These are phyloP conservation scores for Conops quadrifasciatus DNA, from an alignment of 2,888 invertebrate species.

Conservation along the genomic window DNA sequence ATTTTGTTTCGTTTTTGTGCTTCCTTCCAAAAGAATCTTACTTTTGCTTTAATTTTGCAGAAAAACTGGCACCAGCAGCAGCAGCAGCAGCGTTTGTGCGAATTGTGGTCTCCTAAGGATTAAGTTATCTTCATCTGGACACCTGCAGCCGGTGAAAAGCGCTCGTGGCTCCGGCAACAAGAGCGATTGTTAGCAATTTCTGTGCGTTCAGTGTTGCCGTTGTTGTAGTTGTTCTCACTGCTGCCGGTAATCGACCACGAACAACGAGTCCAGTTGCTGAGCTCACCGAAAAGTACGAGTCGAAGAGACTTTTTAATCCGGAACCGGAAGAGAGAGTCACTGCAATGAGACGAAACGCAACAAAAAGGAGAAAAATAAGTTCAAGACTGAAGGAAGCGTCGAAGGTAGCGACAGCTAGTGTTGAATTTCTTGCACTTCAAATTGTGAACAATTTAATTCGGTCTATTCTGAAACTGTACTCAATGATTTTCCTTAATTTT, in stretches of 20 bases:
- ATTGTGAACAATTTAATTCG: constrained; percentile 10
- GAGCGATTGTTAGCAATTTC: constrained; percentile 38
- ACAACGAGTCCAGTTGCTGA: constrained; percentile 36
- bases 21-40: constrained; percentile 16
- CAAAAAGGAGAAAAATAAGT: not conserved
- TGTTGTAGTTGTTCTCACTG: constrained; percentile 2
- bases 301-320: constrained; percentile 58
- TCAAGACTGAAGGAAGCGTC: not conserved
- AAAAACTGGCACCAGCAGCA: not conserved
- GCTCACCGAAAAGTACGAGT: constrained; percentile 57
- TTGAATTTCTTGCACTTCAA: not conserved
- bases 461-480: constrained; percentile 5
- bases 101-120: constrained; percentile 32
- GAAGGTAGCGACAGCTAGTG: not conserved
- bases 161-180: constrained; percentile 44
- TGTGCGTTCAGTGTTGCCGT: constrained; percentile 28
- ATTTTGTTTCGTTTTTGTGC: constrained; percentile 17
- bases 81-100: constrained; percentile 9
- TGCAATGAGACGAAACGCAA: constrained; percentile 46
- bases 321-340: constrained; percentile 61
- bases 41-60: not conserved
- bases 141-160: constrained; percentile 61
- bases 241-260: not conserved
- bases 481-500: constrained; percentile 29
- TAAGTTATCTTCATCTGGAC: constrained; percentile 69